phyloP scores from a whole-genome alignment of 2,113 vertebrate genomes.

The Marcusenius ussheri region DNA sequence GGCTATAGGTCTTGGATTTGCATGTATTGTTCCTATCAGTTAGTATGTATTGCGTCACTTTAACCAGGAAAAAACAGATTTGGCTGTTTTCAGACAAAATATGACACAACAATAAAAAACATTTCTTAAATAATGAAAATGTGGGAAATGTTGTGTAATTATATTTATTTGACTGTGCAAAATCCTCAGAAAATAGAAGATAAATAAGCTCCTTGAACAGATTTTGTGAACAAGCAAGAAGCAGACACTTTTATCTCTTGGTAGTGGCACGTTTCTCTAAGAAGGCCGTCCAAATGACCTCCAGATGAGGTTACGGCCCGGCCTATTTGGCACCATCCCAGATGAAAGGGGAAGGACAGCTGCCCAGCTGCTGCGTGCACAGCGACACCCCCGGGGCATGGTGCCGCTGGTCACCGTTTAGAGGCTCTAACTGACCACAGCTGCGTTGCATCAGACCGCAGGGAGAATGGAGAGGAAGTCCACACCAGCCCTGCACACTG shows the following conservation, averaged over 20 bases:
- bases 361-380: neutral
- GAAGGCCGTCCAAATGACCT: neutral
- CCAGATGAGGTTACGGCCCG: neutral
- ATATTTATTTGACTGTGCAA: neutral
- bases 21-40: neutral
- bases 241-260: neutral
- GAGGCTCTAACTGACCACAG: neutral
- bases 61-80: neutral
- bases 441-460: neutral
- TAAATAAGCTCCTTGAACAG: neutral
- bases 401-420: neutral
- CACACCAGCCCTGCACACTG: neutral
- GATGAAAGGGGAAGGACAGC: neutral
- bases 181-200: neutral
- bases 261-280: neutral
- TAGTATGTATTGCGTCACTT: neutral
- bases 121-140: neutral
- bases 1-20: neutral
- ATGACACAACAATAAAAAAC: neutral
- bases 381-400: neutral
- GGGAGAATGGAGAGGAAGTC: neutral
- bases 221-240: neutral
- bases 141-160: neutral
- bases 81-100: neutral
- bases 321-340: neutral